Percentiles rank a stretch among this genome's conserved stretches.
These are phyloP conservation scores for Hoplodrina blanda DNA, from an alignment of 2,888 invertebrate genomes.

Conservation along the genomic window DNA sequence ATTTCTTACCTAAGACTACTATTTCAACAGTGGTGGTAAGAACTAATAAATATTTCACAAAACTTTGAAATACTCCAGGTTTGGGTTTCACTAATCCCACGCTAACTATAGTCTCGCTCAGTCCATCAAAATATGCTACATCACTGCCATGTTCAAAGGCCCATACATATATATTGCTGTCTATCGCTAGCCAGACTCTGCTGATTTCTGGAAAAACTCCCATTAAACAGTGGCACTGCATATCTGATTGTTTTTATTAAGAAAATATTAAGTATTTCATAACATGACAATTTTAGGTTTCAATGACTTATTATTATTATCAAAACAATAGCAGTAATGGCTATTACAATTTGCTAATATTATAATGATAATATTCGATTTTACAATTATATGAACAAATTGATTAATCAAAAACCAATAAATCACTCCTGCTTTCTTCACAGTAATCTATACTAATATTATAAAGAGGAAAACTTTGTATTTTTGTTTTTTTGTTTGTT, in stretches of 20 bases:
- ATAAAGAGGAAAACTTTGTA: no score
- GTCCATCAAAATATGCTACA: slow-evolving; percentile 98
- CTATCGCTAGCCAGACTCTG: slow-evolving; percentile 99
- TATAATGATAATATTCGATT: no score
- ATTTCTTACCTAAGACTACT: slow-evolving; percentile 94
- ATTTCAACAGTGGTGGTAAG: slow-evolving; percentile 99
- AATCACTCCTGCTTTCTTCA: not conserved
- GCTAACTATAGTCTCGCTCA: slow-evolving; percentile 98
- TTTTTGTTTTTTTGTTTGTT: no score
- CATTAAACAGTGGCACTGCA: slow-evolving; percentile 99
- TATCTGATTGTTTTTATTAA: slow-evolving; percentile 91
- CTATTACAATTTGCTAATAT: no score
- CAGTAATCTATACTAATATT: no score
- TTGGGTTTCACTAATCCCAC: slow-evolving; percentile 98
- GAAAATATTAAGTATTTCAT: slow-evolving; percentile 54
- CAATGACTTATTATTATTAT: not conserved
- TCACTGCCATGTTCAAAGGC: slow-evolving; percentile 98
- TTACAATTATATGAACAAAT: not conserved
- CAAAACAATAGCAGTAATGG: not conserved
- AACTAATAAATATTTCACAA: slow-evolving; percentile 97
- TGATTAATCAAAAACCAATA: not conserved
- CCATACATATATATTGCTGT: slow-evolving; percentile 99
- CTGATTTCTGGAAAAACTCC: slow-evolving; percentile 99
- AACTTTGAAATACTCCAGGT: slow-evolving; percentile 96
- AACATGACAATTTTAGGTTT: not conserved